These are phyloP conservation scores for Drosophila mayri DNA, from an alignment of 1,140 invertebrate species.

Conservation along the genomic window DNA sequence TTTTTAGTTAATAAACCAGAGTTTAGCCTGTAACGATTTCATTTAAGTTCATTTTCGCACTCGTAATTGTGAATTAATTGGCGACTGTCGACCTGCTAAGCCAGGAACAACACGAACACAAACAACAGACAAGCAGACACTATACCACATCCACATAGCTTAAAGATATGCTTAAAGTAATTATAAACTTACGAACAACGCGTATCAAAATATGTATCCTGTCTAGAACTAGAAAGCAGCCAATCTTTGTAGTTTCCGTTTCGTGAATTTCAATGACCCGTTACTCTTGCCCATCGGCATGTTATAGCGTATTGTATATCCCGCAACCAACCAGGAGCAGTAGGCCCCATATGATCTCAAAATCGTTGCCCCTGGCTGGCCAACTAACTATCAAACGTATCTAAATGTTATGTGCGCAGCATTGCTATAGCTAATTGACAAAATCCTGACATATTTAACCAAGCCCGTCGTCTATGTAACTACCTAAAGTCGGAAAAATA, in stretches of 20 bases:
- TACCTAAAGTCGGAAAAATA: conserved; percentile 72
- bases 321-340: conserved; percentile 12
- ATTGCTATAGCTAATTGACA: conserved; percentile 41
- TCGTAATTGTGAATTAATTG: conserved; percentile 57
- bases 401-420: conserved; percentile 45
- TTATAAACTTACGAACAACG: conserved; percentile 56
- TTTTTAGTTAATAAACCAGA: conserved; percentile 76
- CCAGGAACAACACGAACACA: conserved; percentile 12
- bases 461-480: conserved; percentile 76
- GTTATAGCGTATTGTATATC: conserved; percentile 36
- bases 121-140: conserved; percentile 29
- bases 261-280: conserved; percentile 46
- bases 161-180: conserved; percentile 41
- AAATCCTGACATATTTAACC: conserved; percentile 64
- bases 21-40: conserved; percentile 62
- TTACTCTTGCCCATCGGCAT: conserved; percentile 46
- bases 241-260: conserved; percentile 64
- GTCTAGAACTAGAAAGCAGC: conserved; percentile 34
- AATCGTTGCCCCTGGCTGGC: conserved; percentile 34
- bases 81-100: conserved; percentile 1
- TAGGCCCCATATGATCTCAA: conserved; percentile 52
- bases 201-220: conserved; percentile 68
- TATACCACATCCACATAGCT: conserved; percentile 18
- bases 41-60: conserved; percentile 57
- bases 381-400: conserved; percentile 48